Conservation (phyloP, 2,113 vertebrate species). For the Puntigrus tetrazona region DNA sequence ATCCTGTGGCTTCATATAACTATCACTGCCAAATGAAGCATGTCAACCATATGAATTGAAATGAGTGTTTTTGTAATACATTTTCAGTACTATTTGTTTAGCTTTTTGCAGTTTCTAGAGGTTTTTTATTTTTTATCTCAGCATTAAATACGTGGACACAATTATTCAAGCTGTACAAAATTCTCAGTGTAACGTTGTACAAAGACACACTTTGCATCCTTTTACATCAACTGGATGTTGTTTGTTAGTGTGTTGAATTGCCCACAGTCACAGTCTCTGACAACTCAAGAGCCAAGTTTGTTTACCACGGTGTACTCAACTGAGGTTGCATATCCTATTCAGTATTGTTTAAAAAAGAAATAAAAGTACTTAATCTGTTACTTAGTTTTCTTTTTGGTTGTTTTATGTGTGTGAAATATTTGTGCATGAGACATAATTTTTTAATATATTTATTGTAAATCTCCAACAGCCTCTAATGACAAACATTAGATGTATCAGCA, state of each 20-base stretch:
- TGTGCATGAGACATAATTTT: not conserved
- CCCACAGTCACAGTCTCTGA: slow-evolving; percentile 48
- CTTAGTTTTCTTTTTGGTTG: not conserved
- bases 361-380: slow-evolving; percentile 1
- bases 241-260: slow-evolving; percentile 55
- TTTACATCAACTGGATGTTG: slow-evolving; percentile 49
- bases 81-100: slow-evolving; percentile 6
- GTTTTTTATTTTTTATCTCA: slow-evolving; percentile 31
- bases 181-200: slow-evolving; percentile 59
- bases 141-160: slow-evolving; percentile 31
- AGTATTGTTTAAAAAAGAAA: slow-evolving; percentile 66
- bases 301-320: slow-evolving; percentile 66
- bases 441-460: slow-evolving; percentile 28
- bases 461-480: slow-evolving; percentile 9
- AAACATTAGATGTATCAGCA: slow-evolving; percentile 33
- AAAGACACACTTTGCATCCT: slow-evolving; percentile 56
- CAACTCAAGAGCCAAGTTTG: slow-evolving; percentile 52
- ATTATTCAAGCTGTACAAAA: slow-evolving; percentile 45
- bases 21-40: slow-evolving; percentile 19
- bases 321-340: slow-evolving; percentile 66
- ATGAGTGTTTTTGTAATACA: not conserved
- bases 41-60: slow-evolving; percentile 1
- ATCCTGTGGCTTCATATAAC: slow-evolving; percentile 3
- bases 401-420: not conserved
- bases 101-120: not conserved